Conservation (phyloP, 1,140 invertebrate species). For the Pseudomyrmex pallidus region DNA sequence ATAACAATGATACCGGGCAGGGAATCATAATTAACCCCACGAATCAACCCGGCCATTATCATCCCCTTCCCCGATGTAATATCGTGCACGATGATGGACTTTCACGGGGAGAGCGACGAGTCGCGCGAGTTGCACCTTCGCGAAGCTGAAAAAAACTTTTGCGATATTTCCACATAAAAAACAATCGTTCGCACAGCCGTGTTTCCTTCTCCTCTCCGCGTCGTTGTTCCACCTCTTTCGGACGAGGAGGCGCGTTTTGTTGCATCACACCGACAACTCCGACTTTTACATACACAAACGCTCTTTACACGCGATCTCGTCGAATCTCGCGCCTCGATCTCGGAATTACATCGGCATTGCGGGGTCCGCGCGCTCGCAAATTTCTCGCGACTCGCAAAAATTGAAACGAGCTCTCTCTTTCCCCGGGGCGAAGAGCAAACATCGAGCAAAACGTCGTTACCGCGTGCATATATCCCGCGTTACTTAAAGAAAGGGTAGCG, state of each 20-base stretch:
- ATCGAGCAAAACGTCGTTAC: constrained; percentile 1
- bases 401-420: constrained; percentile 10
- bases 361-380: not conserved
- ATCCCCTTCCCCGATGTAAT: constrained; percentile 40
- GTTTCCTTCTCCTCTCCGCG: too few relatives aligned
- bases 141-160: not conserved
- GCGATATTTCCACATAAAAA: constrained; percentile 26
- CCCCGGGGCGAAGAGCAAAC: constrained; percentile 25
- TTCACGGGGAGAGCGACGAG: not conserved
- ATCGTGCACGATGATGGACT: constrained; percentile 7
- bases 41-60: constrained; percentile 56
- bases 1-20: constrained; percentile 36
- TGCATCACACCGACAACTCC: constrained; percentile 16
- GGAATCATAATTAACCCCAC: constrained; percentile 54
- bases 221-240: not conserved
- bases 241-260: too few relatives aligned
- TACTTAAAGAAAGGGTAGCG: constrained; percentile 52
- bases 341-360: constrained; percentile 34
- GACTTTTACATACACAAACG: constrained; percentile 17
- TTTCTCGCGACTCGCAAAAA: constrained; percentile 37
- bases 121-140: not conserved
- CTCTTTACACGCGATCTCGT: constrained; percentile 37
- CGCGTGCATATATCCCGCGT: constrained; percentile 55
- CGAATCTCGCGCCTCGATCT: constrained; percentile 43
- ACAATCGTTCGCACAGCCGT: constrained; percentile 6